Evolutionary conservation across 2,888 invertebrate genomes (phyloP), one percentile per base, ranked within the genome.

Genomic region (Tribolium freemani): DNA sequence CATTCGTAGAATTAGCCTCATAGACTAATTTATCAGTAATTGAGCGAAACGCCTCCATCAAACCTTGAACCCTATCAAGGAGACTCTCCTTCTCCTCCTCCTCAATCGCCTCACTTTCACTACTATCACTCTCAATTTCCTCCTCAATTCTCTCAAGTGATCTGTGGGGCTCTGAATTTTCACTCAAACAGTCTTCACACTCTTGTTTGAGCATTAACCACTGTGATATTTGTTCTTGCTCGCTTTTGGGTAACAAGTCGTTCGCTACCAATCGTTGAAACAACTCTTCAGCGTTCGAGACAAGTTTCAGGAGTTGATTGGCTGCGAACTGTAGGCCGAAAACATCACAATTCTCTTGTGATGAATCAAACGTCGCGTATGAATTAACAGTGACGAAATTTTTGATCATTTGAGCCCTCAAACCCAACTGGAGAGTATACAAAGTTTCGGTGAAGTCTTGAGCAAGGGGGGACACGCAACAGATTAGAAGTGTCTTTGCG

Each of bases 131-230:
- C 82, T 85, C 85, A 26, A 81, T 81, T 66, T 89, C 88, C 81
- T 90, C 90, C 77, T 90, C 89, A 30, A 90, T 90, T 76, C 88
- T 84, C 77, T 89, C 90, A 46, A 90, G 82, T 5, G 89, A 88
- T 74, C 88, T 84, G 61, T 88, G 86, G 0, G 87, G 86, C 77
- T 88, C 89, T n/a, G 89, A 89, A 8, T 86, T 85, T 67, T 88
- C 88, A 57, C 90, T 90, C 54, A 93, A 88, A 83, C 95, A 95
- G 82, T 95, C 95, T 84, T 95, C 94, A 85, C 94, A 95, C 85
- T 96, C 96, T 78, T 95, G 94, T 82, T 95, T 95, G 73, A 95
- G 87, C 80, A 93, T 94, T 11, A 96, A 87, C 96, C 96, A 96
- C 78, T 94, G 93, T 82, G 93, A 90, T 53, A 93, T 91, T 86